These are phyloP conservation scores for Phallusia fumigata DNA, from an alignment of 23 tunicate species.

Conservation along the genomic window DNA sequence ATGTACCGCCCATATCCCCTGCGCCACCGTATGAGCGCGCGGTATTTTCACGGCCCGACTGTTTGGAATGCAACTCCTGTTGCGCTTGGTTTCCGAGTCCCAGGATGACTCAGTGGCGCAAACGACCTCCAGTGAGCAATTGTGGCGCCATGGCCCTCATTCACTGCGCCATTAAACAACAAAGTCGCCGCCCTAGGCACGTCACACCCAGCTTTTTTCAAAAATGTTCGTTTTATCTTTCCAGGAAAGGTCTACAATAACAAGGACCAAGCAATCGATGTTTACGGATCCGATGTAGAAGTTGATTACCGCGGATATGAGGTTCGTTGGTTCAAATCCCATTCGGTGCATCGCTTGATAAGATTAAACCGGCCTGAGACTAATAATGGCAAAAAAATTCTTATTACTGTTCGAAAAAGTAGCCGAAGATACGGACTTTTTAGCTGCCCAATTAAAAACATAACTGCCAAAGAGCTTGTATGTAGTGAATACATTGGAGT, in stretches of 20 bases:
- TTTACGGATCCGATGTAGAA: constrained; percentile 91
- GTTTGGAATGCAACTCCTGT: neutral
- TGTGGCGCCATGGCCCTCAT: no score
- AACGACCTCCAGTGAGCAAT: neutral
- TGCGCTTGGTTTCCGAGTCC: neutral
- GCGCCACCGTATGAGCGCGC: neutral
- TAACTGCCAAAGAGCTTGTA: no score
- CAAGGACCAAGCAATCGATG: constrained; percentile 78
- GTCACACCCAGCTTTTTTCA: no score
- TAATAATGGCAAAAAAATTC: no score
- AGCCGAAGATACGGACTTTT: no score
- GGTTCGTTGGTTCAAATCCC: constrained; percentile 14
- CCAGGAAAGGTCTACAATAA: constrained; percentile 84
- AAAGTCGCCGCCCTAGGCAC: no score
- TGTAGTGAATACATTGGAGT: no score
- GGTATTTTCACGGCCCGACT: neutral
- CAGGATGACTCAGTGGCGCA: neutral
- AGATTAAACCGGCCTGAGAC: no score
- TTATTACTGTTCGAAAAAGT: no score
- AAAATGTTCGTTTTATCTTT: neutral
- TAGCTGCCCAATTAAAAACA: no score
- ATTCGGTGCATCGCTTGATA: no score
- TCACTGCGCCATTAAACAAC: no score
- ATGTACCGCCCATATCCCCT: neutral
- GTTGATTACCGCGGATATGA: constrained; percentile 96